Evolutionary conservation across 2,888 invertebrate species (phyloP), one percentile per base, ranked within the genome.

Genomic region (Charanyca ferruginea): DNA sequence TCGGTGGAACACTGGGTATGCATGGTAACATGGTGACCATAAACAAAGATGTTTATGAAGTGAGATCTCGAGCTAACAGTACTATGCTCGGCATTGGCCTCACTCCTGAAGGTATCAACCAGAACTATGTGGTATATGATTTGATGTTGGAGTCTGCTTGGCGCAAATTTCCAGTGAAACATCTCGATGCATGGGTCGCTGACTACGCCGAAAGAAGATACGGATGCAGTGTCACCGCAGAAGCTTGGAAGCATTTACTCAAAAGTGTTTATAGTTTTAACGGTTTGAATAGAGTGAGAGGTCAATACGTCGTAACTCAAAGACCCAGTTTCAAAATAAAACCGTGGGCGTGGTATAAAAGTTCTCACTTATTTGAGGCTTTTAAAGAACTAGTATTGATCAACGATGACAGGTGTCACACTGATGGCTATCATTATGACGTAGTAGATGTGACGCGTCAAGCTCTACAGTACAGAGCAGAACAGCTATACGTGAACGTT

Each of bases 101-200:
- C 5, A 98, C 99, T 0, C 98, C 98, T 20, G 99, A 99, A 94
- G 99, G 99, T 3, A 99, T 99, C 61, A 97, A 98, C 89, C 99
- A 99, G 90, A 99, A 99, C 91, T 99, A 99, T 87, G 97, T 98
- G 3, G 96, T 99, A 60, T 99, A 99, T 89, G 98, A 99, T 71
- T 96, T 99, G 58, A 98, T 98, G 97, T 96, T 97, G 71, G 99
- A 99, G 90, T 97, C 98, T 83, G 97, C 97, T 1, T 98, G 98
- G 97, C 94, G 97, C 51, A 91, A 92, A 11, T 84, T 91, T 20
- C 96, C 97, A 0, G 93, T 97, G 1, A 86, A 96, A 79, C 93
- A 97, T 86, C 91, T 98, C 35, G 91, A 96, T 0, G 74, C 87
- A 1, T 98, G 98, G 98, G 96, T 96, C 11, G 88, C 89, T 6